These are phyloP conservation scores for Sylvietta virens DNA, from an alignment of 2,113 vertebrate genomes.

Conservation along the genomic window DNA sequence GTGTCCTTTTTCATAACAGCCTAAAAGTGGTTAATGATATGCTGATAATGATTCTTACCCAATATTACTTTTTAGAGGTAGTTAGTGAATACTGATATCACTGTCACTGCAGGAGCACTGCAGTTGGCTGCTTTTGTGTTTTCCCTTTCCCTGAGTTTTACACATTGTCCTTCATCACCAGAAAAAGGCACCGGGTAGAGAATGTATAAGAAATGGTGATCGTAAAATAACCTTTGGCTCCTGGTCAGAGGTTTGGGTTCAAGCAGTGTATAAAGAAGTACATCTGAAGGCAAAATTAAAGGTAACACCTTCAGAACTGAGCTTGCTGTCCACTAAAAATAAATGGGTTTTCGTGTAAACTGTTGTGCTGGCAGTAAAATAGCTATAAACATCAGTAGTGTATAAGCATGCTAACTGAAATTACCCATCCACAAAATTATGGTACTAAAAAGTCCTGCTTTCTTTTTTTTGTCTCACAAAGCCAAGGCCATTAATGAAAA, in stretches of 20 bases:
- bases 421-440: background rate
- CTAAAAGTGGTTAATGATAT: background rate
- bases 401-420: background rate
- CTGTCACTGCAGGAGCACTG: background rate
- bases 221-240: background rate
- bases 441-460: background rate
- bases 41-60: background rate
- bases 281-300: background rate
- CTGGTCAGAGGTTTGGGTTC: background rate
- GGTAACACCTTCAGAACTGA: background rate
- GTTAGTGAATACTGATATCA: background rate
- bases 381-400: background rate
- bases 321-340: background rate
- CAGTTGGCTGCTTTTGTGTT: background rate
- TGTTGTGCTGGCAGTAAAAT: background rate
- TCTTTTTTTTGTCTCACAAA: background rate
- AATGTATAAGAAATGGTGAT: background rate
- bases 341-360: background rate
- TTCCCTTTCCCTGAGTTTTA: background rate
- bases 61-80: background rate
- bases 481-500: background rate
- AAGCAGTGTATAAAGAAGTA: background rate
- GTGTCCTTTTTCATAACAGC: background rate
- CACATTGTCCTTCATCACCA: background rate
- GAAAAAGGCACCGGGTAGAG: background rate